phyloP scores from a whole-genome alignment of 2,113 vertebrate species.

The Silurus glanis region DNA sequence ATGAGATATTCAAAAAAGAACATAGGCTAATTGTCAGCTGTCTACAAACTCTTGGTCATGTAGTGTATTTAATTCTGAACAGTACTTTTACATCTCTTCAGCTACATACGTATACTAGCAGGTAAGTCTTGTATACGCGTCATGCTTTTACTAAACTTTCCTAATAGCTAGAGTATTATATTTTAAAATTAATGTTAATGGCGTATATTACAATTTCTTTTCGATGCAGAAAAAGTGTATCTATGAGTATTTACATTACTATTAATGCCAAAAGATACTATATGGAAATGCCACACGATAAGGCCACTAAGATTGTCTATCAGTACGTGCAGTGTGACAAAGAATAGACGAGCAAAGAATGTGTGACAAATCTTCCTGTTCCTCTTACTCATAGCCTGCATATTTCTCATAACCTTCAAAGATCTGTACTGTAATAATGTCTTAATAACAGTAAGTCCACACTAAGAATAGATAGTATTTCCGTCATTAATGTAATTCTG shows the following conservation, averaged over 20 bases:
- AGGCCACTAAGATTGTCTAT: background rate
- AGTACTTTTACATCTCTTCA: background rate
- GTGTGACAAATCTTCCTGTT: background rate
- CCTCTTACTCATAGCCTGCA: background rate
- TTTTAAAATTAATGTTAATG: too few relatives aligned
- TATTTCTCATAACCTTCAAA: background rate
- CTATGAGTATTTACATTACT: background rate
- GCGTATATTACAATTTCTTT: background rate
- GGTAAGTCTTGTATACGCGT: too few relatives aligned
- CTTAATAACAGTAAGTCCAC: background rate
- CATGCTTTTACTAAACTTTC: background rate
- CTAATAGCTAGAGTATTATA: background rate
- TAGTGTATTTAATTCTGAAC: too few relatives aligned
- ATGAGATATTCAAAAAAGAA: too few relatives aligned
- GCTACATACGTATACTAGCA: background rate
- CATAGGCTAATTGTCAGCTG: background rate
- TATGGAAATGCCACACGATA: background rate
- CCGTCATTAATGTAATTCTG: background rate
- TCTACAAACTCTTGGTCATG: background rate
- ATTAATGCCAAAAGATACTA: too few relatives aligned
- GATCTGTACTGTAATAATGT: background rate
- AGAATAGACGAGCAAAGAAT: background rate
- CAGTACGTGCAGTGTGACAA: background rate
- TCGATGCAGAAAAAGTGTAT: background rate
- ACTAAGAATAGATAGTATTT: background rate